These are phyloP conservation scores for Malacoraja senta DNA, from an alignment of 2,797 vertebrate species.

Conservation along the genomic window DNA sequence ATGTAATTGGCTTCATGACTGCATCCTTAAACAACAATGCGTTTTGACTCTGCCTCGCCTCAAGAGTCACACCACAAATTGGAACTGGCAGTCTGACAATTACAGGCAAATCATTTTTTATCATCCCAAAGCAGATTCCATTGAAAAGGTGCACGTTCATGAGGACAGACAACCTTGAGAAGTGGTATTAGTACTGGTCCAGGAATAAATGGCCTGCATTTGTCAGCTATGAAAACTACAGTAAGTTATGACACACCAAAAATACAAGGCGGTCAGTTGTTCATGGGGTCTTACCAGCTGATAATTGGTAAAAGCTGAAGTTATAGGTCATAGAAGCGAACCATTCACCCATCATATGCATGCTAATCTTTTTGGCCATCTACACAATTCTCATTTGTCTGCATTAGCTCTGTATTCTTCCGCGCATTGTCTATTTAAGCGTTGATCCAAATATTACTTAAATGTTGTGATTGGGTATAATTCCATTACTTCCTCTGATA, in stretches of 20 bases:
- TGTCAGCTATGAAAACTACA: background rate
- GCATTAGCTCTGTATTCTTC: too few relatives aligned
- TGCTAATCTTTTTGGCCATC: too few relatives aligned
- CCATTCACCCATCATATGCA: too few relatives aligned
- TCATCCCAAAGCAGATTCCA: background rate
- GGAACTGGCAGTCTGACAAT: background rate
- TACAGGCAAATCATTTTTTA: background rate
- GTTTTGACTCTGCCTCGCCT: conserved; percentile 26
- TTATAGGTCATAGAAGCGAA: too few relatives aligned
- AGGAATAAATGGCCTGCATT: background rate
- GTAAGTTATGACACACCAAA: background rate
- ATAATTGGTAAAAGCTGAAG: background rate
- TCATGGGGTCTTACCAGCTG: background rate
- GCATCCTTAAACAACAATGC: background rate
- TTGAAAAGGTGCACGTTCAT: too few relatives aligned
- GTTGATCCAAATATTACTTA: too few relatives aligned
- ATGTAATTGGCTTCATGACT: background rate
- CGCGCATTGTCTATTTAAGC: too few relatives aligned
- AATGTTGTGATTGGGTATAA: too few relatives aligned
- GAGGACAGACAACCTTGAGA: background rate
- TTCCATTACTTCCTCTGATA: too few relatives aligned
- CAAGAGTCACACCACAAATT: background rate
- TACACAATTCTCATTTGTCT: too few relatives aligned
- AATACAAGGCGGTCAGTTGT: background rate
- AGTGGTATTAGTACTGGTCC: background rate